A percentile compares a stretch with the other conserved stretches of the same genome.
These are phyloP conservation scores for Engraulis encrasicolus DNA, from an alignment of 2,113 vertebrate species.

Conservation along the genomic window DNA sequence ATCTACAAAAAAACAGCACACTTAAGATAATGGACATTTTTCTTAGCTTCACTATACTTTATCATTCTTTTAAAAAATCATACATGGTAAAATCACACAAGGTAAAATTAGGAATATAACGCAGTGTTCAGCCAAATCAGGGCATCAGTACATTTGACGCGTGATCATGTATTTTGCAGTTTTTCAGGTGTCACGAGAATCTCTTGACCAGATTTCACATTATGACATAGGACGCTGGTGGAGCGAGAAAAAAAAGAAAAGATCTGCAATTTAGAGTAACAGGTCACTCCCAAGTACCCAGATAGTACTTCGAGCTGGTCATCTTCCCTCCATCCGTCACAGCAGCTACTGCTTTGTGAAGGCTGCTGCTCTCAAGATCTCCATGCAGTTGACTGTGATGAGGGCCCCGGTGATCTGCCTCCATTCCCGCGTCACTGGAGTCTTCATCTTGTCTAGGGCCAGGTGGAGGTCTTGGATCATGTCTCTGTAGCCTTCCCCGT, in stretches of 20 bases:
- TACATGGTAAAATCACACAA: neutral
- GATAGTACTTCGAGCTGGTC: no score
- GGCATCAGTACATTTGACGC: no score
- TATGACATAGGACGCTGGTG: no score
- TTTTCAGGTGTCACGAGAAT: neutral
- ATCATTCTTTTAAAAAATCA: neutral
- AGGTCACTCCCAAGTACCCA: no score
- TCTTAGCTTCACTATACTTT: neutral
- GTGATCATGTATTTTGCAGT: no score
- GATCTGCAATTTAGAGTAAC: no score
- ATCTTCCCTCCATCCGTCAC: no score
- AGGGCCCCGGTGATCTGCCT: constrained; percentile 89
- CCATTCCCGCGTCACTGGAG: constrained; percentile 91
- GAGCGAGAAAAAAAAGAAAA: no score
- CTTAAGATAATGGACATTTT: neutral
- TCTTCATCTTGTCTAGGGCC: constrained; percentile 94
- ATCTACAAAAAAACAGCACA: neutral
- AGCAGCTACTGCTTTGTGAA: constrained; percentile 69
- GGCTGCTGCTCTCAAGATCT: constrained; percentile 78
- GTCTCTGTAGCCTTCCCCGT: constrained; percentile 86
- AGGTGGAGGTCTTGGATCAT: constrained; percentile 92
- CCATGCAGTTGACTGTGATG: constrained; percentile 90
- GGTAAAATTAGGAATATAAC: neutral
- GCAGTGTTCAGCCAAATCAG: neutral
- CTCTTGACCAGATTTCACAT: no score